Conservation (phyloP, 2,113 vertebrate genomes). For the Arvicanthis niloticus region DNA sequence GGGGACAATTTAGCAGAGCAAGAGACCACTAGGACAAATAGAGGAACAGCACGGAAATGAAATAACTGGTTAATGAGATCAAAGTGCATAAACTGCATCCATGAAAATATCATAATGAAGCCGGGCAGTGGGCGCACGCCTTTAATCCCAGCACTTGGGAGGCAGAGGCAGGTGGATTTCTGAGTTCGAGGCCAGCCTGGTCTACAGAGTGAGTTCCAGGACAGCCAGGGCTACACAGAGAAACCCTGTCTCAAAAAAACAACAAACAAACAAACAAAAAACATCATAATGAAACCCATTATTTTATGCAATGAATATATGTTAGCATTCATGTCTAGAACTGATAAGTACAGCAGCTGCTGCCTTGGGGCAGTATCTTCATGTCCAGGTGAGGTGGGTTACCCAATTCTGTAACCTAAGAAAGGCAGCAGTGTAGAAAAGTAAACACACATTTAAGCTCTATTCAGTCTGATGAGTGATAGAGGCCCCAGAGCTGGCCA, state of each 20-base stretch:
- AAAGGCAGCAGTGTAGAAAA: neutral
- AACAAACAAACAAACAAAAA: no score
- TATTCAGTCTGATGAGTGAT: neutral
- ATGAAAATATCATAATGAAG: neutral
- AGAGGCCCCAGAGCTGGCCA: neutral
- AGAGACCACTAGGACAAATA: neutral
- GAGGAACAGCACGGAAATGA: no score
- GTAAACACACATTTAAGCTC: neutral
- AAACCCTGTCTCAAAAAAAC: no score
- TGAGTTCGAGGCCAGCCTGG: no score
- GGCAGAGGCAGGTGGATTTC: no score
- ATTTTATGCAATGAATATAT: neutral
- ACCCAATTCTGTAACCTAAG: neutral
- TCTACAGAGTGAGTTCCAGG: no score
- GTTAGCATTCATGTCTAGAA: neutral
- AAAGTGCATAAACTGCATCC: neutral
- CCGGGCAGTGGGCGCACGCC: no score
- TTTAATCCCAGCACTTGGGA: no score
- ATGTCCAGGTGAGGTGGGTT: neutral
- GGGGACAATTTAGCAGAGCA: neutral
- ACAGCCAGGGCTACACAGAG: no score
- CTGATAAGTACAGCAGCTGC: fast-evolving
- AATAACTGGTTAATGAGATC: neutral
- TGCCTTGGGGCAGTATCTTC: neutral
- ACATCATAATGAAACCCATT: neutral